Percentiles rank a stretch among this genome's conserved stretches.
These are phyloP conservation scores for Castor canadensis DNA, from an alignment of 2,113 vertebrate genomes.

Conservation along the genomic window DNA sequence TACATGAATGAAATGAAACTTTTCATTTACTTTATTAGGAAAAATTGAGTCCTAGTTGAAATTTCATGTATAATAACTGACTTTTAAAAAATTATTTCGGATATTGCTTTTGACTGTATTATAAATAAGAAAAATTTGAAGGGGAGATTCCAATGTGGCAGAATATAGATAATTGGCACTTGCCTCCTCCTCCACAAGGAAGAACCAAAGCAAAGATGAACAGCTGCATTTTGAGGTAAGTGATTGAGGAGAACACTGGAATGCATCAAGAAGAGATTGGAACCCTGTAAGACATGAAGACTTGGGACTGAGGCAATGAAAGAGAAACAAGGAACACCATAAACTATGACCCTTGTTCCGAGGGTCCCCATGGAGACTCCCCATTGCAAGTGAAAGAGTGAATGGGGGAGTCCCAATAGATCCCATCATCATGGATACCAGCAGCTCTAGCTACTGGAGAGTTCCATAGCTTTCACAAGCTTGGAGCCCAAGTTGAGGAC, in stretches of 20 bases:
- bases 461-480: neutral
- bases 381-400: neutral
- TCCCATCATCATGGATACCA: neutral
- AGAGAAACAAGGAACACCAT: neutral
- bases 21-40: slow-evolving; percentile 27
- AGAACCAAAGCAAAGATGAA: neutral
- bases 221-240: neutral
- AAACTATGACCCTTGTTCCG: neutral
- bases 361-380: neutral
- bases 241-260: neutral
- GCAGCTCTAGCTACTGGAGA: neutral
- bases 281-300: neutral
- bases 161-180: neutral
- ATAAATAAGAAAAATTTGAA: neutral
- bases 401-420: neutral
- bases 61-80: neutral
- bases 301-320: neutral
- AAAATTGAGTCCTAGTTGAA: neutral
- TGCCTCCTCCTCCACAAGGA: neutral
- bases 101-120: neutral
- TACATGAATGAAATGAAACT: slow-evolving; percentile 1
- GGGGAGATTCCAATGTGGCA: neutral
- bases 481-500: neutral
- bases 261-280: neutral
- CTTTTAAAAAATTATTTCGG: neutral